These are phyloP conservation scores for Ectropis grisescens DNA, from an alignment of 1,140 invertebrate genomes.

Conservation along the genomic window DNA sequence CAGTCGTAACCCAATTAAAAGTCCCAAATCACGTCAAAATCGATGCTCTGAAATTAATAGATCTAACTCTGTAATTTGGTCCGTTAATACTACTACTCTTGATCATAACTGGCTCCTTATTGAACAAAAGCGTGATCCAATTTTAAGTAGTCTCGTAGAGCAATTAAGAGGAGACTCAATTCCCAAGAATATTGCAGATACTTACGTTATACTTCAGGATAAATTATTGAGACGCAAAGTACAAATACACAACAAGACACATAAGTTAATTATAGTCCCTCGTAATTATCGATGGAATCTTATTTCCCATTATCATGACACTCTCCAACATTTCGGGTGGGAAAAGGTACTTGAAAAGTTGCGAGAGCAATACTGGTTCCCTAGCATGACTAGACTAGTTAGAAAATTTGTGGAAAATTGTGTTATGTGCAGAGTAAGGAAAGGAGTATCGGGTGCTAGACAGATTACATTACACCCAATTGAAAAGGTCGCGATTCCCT, in stretches of 20 bases:
- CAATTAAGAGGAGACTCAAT: too few species aligned
- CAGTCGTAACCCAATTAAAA: too few species aligned
- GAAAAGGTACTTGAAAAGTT: constrained; percentile 22
- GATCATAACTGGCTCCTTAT: too few species aligned
- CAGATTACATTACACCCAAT: constrained; percentile 21
- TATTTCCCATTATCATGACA: constrained; percentile 24
- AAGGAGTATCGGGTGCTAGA: constrained; percentile 15
- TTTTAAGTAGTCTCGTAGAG: too few species aligned
- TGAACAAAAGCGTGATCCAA: too few species aligned
- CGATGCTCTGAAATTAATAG: too few species aligned
- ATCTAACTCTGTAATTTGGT: too few species aligned
- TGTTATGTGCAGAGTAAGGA: constrained; percentile 22
- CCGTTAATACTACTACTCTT: too few species aligned
- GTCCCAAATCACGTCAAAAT: too few species aligned
- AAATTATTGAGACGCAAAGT: constrained; percentile 15
- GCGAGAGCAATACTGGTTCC: constrained; percentile 28
- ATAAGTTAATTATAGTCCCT: too few species aligned
- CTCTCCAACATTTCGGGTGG: constrained; percentile 25
- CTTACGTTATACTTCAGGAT: constrained; percentile 15
- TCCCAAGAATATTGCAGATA: too few species aligned
- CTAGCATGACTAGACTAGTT: constrained; percentile 20
- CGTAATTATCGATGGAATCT: constrained; percentile 18
- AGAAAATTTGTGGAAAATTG: constrained; percentile 28
- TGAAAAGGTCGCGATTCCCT: constrained; percentile 20
- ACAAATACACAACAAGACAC: too few species aligned